A percentile compares a stretch with the other conserved stretches of the same genome.
Conservation (phyloP, 2,888 invertebrate species). For the Cheilosia pagana region DNA sequence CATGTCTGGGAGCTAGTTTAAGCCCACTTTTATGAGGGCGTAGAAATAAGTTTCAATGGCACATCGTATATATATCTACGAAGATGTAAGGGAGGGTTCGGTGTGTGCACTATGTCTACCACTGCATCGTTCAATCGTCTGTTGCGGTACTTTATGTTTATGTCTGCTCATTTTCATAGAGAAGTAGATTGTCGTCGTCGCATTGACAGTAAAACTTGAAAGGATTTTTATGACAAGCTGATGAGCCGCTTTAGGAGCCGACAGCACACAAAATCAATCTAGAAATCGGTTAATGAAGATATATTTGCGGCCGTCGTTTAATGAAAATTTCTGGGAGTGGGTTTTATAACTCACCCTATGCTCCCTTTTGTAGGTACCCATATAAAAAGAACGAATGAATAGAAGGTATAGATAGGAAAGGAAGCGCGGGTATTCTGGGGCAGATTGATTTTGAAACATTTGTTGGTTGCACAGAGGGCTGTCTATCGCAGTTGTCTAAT, state of each 20-base stretch:
- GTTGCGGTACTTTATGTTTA: slow-evolving; percentile 33
- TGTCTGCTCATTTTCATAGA: not conserved
- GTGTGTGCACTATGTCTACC: not conserved
- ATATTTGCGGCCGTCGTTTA: not conserved
- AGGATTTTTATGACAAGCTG: slow-evolving; percentile 26
- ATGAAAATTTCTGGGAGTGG: no score
- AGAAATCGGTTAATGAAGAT: not conserved
- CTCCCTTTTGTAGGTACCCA: no score
- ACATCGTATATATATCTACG: no score
- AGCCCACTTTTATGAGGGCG: slow-evolving; percentile 20
- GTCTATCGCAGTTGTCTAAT: no score
- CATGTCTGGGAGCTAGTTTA: slow-evolving; percentile 34
- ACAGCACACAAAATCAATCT: not conserved
- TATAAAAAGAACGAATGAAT: no score
- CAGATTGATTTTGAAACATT: no score
- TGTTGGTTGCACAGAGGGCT: no score
- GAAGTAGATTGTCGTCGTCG: slow-evolving; percentile 6
- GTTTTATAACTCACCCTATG: no score
- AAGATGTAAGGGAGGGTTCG: not conserved
- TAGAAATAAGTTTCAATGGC: not conserved
- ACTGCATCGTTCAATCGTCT: slow-evolving; percentile 26
- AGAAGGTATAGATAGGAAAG: no score
- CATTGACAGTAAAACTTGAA: slow-evolving; percentile 22
- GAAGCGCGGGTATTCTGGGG: no score
- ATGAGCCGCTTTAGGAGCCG: not conserved